Evolutionary conservation across 2,888 invertebrate species (phyloP), one percentile per base, ranked within the genome.

Genomic region (Melieria picta): DNA sequence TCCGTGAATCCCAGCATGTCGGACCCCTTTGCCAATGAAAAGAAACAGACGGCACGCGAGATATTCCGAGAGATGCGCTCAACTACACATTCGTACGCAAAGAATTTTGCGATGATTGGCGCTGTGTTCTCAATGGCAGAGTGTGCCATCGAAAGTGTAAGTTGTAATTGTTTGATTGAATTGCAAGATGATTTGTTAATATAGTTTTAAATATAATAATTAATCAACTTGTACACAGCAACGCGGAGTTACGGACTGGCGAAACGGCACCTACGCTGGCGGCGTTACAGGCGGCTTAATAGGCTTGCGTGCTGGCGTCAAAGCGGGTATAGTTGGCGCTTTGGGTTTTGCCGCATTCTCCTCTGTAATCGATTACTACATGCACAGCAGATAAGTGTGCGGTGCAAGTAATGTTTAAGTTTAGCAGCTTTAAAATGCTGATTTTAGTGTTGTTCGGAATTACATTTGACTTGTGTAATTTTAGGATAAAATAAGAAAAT

Each of bases 341-440:
- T 93, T 95, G 65, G 99, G 99, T 10, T 99, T 99, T 89, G 99
- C 99, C 64, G 95, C 95, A 16, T 99, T 99, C 88, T 98, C 98
- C 43, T 95, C 98, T 64, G 93, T 92, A 0, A 98, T 99, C 79
- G 99, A 99, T 87, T 98, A 98, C 87, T 98, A 97, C 84, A 94
- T 98, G 93, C 92, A 89, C 64, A 81, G 79, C 74, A 84, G 87
- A 86, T 86, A 85, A 80, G 62, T 64, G 43, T 65, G 30, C 30
- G 30, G 1, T 30, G 30, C 30, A 30, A 30, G 30, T 30, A 30
- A 30, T 30, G 30, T 30, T 30, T 30, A 30, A 30, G 30, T 30
- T 30, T 30, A 30, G 30, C 3, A 30, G 30, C 30, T 30, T 30
- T 30, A 30, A 30, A 3, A 30, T 30, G 30, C 30, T 30, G 30